phyloP scores from a whole-genome alignment of 2,888 invertebrate species.

The Eilema caniola region DNA sequence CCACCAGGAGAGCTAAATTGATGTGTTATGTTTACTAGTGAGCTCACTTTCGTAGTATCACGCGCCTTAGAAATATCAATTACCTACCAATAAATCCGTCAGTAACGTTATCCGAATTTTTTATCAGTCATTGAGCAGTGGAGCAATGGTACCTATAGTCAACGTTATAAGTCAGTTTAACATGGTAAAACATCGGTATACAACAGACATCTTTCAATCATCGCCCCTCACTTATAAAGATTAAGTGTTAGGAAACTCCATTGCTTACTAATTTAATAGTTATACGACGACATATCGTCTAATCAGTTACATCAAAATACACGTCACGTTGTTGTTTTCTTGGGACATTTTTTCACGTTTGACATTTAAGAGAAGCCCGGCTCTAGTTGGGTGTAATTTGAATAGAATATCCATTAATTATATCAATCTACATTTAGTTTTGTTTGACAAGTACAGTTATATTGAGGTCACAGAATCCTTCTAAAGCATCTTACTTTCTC shows the following conservation, averaged over 20 bases:
- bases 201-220: conserved; percentile 32
- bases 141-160: background rate
- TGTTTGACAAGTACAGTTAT: background rate
- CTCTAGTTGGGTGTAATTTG: background rate
- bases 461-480: background rate
- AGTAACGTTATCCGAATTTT: background rate
- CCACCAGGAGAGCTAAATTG: background rate
- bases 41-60: background rate
- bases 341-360: conserved; percentile 17
- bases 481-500: background rate
- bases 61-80: no score
- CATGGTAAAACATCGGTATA: background rate
- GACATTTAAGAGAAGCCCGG: conserved; percentile 10
- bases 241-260: conserved; percentile 32
- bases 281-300: conserved; percentile 30
- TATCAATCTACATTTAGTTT: background rate
- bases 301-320: conserved; percentile 22
- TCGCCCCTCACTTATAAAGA: conserved; percentile 50
- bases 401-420: background rate
- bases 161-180: background rate
- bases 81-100: no score
- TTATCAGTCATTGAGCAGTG: background rate
- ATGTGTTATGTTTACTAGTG: background rate
- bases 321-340: background rate
- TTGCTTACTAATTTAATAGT: conserved; percentile 37